Percentiles rank a stretch among this genome's conserved stretches.
Evolutionary conservation across 2,797 vertebrate genomes (phyloP).

Genomic region (Tenualosa ilisha): DNA sequence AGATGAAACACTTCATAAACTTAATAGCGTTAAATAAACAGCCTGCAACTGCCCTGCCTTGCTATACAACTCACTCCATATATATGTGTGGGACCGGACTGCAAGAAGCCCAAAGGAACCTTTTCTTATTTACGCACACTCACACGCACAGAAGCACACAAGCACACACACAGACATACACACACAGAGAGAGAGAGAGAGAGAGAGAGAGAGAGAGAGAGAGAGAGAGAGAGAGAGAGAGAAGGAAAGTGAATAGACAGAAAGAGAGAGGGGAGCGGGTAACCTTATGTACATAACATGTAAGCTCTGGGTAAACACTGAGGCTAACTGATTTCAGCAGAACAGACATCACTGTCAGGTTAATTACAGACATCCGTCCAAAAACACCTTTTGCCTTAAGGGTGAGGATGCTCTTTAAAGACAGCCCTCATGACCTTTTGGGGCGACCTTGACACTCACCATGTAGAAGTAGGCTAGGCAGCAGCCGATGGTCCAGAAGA

Average conservation of each 20-base stretch:
- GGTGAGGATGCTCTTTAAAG: neutral
- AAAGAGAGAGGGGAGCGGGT: too few species aligned
- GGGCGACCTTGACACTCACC: slow-evolving; percentile 68
- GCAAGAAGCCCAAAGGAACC: neutral
- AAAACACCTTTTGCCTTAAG: neutral
- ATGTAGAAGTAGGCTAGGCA: slow-evolving; percentile 88
- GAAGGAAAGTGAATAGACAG: too few species aligned
- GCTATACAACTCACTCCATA: neutral
- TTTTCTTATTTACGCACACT: neutral
- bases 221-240: too few species aligned
- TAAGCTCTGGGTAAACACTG: neutral
- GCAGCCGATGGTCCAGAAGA: slow-evolving; percentile 88
- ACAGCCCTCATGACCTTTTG: neutral
- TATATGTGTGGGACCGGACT: neutral
- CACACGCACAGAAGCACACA: neutral
- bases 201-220: too few species aligned
- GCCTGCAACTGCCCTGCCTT: neutral
- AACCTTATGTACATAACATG: too few species aligned
- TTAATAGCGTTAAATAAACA: neutral
- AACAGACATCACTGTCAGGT: neutral
- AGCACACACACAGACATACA: too few species aligned
- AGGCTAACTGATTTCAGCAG: neutral
- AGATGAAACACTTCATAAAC: neutral
- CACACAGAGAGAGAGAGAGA: too few species aligned
- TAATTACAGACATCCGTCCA: neutral